Evolutionary conservation across 2,113 vertebrate species (phyloP), one percentile per base, ranked within the genome.

Genomic region (Hippocampus comes): DNA sequence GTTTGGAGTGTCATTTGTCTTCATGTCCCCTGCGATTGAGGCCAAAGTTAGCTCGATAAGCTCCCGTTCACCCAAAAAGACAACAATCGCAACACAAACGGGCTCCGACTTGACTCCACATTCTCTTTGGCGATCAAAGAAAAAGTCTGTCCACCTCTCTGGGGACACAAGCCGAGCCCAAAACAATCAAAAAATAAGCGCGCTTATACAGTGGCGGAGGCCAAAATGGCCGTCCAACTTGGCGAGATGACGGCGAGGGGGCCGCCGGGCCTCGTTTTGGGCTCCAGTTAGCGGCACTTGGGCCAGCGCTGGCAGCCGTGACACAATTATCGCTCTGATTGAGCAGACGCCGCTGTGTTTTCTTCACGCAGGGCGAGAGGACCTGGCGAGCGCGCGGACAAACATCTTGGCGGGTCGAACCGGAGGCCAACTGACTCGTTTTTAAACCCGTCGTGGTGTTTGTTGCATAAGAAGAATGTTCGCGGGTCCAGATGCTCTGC

Each of bases 201-300:
- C 23, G 73, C 17, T 61, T 41, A 42, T 63, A 17, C 48, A 49
- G 42, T 30, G 63, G 25, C 53, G 34, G 4, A 70, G 30, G 11
- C 48, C 12, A 6, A 63, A 63, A 66, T 61, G 15, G 12, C 25
- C 43, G 66, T 21, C 34, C 64, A 53, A 69, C 57, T 70, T 78
- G 63, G 66, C 46, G 2, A 1, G 9, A 18, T 55, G 72, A 48
- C 63, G 17, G n/a, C 10, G 0, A 42, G 30, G 34, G 34, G 34
- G 70, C 38, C 25, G 51, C 68, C 61, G 55, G 25, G 30, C 3
- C 21, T 70, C 46, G 64, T 74, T 63, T 55, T 18, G 61, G 49
- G 60, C 56, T 67, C 51, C 60, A 74, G 59, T 69, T 78, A 68
- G 68, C 46, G 48, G n/a, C 38, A 49, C 18, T 64, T 76, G 57